Percentiles rank a stretch among this genome's conserved stretches.
phyloP scores from a whole-genome alignment of 1,140 invertebrate species.

The Chrysopa pallens region DNA sequence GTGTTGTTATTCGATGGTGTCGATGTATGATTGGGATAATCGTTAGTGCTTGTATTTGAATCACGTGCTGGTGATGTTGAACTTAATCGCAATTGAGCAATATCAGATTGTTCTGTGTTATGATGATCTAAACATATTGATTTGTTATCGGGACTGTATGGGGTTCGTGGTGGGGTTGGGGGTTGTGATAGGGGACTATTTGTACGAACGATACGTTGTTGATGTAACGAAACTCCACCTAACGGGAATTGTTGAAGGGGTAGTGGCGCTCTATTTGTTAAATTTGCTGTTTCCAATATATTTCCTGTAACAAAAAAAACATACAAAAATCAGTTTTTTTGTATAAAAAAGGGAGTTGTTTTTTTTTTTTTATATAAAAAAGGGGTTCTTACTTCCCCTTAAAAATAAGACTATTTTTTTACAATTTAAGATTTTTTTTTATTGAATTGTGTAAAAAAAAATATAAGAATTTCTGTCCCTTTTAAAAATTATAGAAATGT shows the following conservation, averaged over 20 bases:
- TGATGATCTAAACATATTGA: neutral
- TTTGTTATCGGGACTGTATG: conserved; percentile 16
- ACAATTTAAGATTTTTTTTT: too few relatives aligned
- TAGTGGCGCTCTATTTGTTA: too few relatives aligned
- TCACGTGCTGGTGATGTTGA: neutral
- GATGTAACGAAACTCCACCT: too few relatives aligned
- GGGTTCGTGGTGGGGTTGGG: conserved; percentile 20
- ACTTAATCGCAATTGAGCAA: neutral
- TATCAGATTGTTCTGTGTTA: neutral
- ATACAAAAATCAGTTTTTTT: too few relatives aligned
- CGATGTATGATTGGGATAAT: neutral
- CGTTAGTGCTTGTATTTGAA: neutral
- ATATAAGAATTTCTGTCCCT: too few relatives aligned
- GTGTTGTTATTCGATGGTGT: neutral
- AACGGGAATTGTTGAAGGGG: too few relatives aligned
- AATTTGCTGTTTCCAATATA: conserved; percentile 16
- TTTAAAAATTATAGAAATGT: too few relatives aligned
- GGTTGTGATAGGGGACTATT: conserved; percentile 17
- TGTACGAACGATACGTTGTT: conserved; percentile 1
- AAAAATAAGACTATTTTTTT: too few relatives aligned
- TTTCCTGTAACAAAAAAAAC: conserved; percentile 18
- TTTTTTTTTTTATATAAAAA: too few relatives aligned
- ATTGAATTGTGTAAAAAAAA: too few relatives aligned
- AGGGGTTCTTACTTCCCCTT: too few relatives aligned
- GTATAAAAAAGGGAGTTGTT: too few relatives aligned